Evolutionary conservation across 1,140 invertebrate genomes (phyloP), one percentile per base, ranked within the genome.

Genomic region (Amphibalanus amphitrite): DNA sequence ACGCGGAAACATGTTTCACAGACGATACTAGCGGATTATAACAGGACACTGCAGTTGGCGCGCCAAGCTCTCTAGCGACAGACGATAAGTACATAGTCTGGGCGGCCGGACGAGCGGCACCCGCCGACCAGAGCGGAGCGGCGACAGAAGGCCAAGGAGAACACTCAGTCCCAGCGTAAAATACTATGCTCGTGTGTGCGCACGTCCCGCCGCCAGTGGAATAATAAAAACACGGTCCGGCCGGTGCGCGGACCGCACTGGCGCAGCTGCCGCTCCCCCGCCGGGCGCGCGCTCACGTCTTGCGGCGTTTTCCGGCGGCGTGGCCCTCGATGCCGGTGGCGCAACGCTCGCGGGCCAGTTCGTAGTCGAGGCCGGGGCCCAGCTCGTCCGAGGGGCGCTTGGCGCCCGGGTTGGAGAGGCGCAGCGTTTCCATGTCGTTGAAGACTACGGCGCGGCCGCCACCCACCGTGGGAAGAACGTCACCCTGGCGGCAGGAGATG

Each of bases 381-480:
- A 93, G 93, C 79, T 84, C 84, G 71, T 82, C 86, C 73, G 90
- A 93, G 78, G 80, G 90, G 72, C 90, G 91, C 77, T 90, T 92
- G 76, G 90, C 93, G 80, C 90, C 92, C 79, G 83, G 86, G 69
- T 86, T 92, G 75, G 92, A 85, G 76, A 82, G 82, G 69, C 74
- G 73, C 28, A 98, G 79, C 74, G 88, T 88, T 81, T 98, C 96
- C 1, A 98, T 89, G 80, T 97, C 96, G 75, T 92, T 91, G 76
- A 98, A 97, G 29, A 97, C 88, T 0, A 98, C 93, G 78, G 97
- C 92, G 1, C 92, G 90, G 0, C 96, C 96, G 15, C 96, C 95
- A 25, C 90, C 90, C 72, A 88, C 88, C 0, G 95, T 97, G 20
- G 92, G 92, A 25, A 97, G 83, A 33, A 98, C 89, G 80, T 97